Evolutionary conservation across 1,140 invertebrate species (phyloP).

Genomic region (Drosophila sp.): DNA sequence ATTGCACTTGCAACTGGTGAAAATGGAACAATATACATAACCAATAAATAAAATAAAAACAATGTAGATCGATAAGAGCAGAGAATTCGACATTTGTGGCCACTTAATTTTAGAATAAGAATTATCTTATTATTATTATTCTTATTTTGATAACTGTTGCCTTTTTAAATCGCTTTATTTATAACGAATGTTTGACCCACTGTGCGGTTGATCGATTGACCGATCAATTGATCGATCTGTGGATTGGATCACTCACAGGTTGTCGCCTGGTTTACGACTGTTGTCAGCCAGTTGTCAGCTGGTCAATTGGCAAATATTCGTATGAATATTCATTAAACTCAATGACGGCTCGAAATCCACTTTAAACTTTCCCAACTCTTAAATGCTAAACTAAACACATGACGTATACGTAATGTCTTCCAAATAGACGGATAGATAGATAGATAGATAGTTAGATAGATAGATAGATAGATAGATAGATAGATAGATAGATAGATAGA

Average conservation of each 20-base stretch:
- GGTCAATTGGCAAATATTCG: slow-evolving; percentile 23
- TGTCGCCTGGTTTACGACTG: slow-evolving; percentile 25
- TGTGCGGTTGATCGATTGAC: slow-evolving; percentile 33
- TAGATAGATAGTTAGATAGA: not conserved
- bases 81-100: not conserved
- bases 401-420: slow-evolving; percentile 41
- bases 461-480: not conserved
- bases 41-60: too few species aligned
- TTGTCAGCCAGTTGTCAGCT: slow-evolving; percentile 48
- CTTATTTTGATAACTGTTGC: not conserved
- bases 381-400: slow-evolving; percentile 25
- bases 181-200: slow-evolving; percentile 23
- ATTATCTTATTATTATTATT: too few species aligned
- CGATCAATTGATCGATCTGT: slow-evolving; percentile 29
- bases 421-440: not conserved
- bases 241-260: slow-evolving; percentile 28
- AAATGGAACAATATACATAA: not conserved
- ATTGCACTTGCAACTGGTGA: too few species aligned
- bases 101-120: too few species aligned
- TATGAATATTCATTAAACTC: slow-evolving; percentile 51
- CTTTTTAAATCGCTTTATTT: not conserved
- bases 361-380: slow-evolving; percentile 31
- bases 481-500: not conserved
- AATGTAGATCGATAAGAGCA: not conserved
- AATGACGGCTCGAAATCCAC: slow-evolving; percentile 25